Percentiles rank a stretch among this genome's conserved stretches.
Evolutionary conservation across 2,113 vertebrate species (phyloP).

Genomic region (Poeciliopsis occidentalis): DNA sequence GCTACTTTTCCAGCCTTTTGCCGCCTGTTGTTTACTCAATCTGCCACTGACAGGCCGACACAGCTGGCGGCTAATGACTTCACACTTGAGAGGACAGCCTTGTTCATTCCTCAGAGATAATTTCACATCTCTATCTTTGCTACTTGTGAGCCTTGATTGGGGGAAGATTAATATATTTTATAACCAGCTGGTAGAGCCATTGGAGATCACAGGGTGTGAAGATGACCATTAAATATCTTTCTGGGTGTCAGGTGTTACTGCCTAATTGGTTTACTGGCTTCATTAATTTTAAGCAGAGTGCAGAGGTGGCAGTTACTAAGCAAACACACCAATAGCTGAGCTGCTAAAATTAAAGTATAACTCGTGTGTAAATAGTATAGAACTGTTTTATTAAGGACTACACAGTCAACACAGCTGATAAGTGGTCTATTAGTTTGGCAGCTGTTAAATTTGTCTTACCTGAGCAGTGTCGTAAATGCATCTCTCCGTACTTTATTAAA

Average conservation of each 20-base stretch:
- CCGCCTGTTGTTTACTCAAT: slow-evolving; percentile 29
- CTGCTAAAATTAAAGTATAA: slow-evolving; percentile 11
- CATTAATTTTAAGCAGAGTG: slow-evolving; percentile 43
- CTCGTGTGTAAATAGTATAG: slow-evolving; percentile 15
- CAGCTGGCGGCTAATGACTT: slow-evolving; percentile 57
- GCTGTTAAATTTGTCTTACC: slow-evolving; percentile 20
- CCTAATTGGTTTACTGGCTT: slow-evolving; percentile 48
- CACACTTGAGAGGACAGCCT: slow-evolving; percentile 41
- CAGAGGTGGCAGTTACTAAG: slow-evolving; percentile 15
- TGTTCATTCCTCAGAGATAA: slow-evolving; percentile 23
- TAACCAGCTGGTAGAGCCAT: slow-evolving; percentile 39
- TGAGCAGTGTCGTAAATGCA: slow-evolving; percentile 17
- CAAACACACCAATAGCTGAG: slow-evolving; percentile 17
- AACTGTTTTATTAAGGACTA: slow-evolving; percentile 26
- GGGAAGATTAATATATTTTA: slow-evolving; percentile 36
- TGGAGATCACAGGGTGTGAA: slow-evolving; percentile 44
- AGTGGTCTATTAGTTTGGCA: slow-evolving; percentile 37
- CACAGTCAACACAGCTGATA: slow-evolving; percentile 2
- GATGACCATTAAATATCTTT: slow-evolving; percentile 52
- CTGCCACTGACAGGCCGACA: slow-evolving; percentile 32
- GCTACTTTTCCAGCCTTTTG: slow-evolving; percentile 6
- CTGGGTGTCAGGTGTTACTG: slow-evolving; percentile 26
- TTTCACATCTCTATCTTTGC: slow-evolving; percentile 28
- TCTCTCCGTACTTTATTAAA: slow-evolving; percentile 25
- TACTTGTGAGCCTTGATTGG: slow-evolving; percentile 14